Conservation (phyloP, 2,888 invertebrate genomes). For the Cantharis lateralis region DNA sequence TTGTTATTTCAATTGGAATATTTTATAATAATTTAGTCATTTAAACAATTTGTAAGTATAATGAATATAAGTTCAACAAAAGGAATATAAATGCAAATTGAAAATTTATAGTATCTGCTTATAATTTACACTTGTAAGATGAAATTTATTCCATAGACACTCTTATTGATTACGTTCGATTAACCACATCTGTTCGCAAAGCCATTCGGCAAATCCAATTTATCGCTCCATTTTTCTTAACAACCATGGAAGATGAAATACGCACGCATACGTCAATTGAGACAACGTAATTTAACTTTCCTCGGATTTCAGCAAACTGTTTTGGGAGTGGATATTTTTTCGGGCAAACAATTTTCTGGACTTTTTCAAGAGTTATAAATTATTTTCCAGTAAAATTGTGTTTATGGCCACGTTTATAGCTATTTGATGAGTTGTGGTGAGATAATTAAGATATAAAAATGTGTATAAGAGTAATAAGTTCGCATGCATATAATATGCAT, state of each 20-base stretch:
- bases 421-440: not conserved
- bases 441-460: not conserved
- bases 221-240: not conserved
- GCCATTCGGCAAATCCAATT: not conserved
- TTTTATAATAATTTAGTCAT: not conserved
- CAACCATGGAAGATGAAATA: not conserved
- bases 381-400: not conserved
- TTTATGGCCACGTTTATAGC: not conserved
- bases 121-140: not conserved
- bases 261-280: not conserved
- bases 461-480: not conserved
- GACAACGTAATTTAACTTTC: not conserved
- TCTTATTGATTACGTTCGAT: not conserved
- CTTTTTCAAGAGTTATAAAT: too few species aligned
- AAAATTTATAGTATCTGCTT: not conserved
- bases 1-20: not conserved
- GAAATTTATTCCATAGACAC: not conserved
- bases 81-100: not conserved
- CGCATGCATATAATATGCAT: not conserved
- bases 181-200: not conserved
- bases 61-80: not conserved
- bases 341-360: not conserved
- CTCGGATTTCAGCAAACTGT: not conserved
- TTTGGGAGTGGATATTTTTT: not conserved
- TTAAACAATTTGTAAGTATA: not conserved